These are phyloP conservation scores for Alauda arvensis DNA, from an alignment of 2,797 vertebrate species.

Conservation along the genomic window DNA sequence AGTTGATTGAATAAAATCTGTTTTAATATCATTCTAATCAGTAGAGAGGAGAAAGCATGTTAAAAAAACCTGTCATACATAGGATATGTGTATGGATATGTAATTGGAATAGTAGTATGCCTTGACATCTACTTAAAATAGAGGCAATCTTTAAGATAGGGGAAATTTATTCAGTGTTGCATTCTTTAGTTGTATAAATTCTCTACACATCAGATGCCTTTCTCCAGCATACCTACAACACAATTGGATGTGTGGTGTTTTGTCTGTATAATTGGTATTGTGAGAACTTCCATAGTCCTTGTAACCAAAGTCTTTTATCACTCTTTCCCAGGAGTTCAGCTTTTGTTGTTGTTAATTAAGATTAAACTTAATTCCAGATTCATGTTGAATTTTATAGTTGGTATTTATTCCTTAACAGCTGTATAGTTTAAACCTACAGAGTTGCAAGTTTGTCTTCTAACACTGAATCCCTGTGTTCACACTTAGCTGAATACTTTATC, in stretches of 20 bases:
- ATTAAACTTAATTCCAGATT: neutral
- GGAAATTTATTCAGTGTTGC: neutral
- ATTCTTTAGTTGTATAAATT: neutral
- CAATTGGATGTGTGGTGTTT: neutral
- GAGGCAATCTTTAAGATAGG: neutral
- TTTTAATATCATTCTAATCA: neutral
- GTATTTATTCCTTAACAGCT: neutral
- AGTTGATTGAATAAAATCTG: neutral
- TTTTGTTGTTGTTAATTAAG: neutral
- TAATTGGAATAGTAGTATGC: neutral
- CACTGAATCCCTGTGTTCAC: neutral
- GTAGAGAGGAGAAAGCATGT: neutral
- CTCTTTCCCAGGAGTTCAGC: neutral
- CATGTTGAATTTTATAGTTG: neutral
- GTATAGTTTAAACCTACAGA: neutral
- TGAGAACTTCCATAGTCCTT: neutral
- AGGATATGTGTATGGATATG: too few relatives aligned
- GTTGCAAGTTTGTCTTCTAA: neutral
- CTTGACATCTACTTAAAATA: neutral
- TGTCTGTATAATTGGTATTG: neutral
- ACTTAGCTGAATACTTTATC: neutral
- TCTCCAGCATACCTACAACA: neutral
- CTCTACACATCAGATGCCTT: neutral
- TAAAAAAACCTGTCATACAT: neutral
- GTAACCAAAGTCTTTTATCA: neutral